Conservation (phyloP, 2,113 vertebrate species). For the Nerophis lumbriciformis region DNA sequence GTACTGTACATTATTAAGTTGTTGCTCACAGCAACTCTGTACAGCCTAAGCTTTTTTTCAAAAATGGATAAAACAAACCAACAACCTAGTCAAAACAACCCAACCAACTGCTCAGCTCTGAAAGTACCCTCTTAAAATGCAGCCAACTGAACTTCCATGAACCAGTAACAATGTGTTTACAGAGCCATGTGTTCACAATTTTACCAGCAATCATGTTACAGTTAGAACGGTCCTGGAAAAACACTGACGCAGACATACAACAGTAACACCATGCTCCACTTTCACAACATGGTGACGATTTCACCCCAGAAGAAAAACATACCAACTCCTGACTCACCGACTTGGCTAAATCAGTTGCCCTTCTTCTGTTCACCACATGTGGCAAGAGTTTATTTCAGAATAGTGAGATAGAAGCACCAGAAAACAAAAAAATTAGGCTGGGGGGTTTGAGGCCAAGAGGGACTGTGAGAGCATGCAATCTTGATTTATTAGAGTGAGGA, state of each 20-base stretch:
- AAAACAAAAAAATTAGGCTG: neutral
- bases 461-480: conserved; percentile 11
- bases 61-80: neutral
- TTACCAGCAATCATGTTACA: conserved; percentile 9
- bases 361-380: conserved; percentile 61
- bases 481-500: conserved; percentile 46
- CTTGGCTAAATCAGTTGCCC: conserved; percentile 44
- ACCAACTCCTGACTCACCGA: conserved; percentile 53
- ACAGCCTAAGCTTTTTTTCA: neutral
- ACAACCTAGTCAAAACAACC: neutral
- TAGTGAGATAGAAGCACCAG: conserved; percentile 1
- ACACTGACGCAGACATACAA: conserved; percentile 19
- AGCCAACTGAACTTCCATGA: neutral
- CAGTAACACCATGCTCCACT: conserved; percentile 25
- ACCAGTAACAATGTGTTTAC: neutral
- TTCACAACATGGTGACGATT: conserved; percentile 57
- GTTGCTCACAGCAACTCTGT: too few species aligned
- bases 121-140: neutral
- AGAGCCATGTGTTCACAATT: conserved; percentile 1
- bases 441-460: conserved; percentile 7
- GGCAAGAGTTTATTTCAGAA: conserved; percentile 30
- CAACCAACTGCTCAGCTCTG: neutral
- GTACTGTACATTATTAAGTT: too few species aligned
- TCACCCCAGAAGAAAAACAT: conserved; percentile 36
- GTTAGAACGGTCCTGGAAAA: conserved; percentile 18